phyloP scores from a whole-genome alignment of 2,888 invertebrate genomes.

The Pyrgus malvae region DNA sequence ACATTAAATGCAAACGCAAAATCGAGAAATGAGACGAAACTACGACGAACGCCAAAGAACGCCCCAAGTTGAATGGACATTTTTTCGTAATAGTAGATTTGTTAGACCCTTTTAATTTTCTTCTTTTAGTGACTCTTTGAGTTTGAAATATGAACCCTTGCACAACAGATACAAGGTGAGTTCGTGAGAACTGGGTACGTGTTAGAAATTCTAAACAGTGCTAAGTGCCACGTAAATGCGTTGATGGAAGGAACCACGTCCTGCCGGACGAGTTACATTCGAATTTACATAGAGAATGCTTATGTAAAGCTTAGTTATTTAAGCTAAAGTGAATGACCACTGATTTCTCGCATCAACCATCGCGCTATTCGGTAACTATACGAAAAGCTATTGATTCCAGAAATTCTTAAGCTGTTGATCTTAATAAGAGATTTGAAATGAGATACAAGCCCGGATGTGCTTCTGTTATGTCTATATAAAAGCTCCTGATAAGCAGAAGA shows the following conservation, averaged over 20 bases:
- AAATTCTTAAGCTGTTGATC: no score
- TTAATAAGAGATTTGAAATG: no score
- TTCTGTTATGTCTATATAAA: no score
- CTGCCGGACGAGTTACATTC: constrained; percentile 29
- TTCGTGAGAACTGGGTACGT: constrained; percentile 74
- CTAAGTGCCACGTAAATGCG: constrained; percentile 42
- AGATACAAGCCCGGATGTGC: no score
- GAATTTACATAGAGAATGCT: constrained; percentile 12
- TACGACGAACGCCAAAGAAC: no score
- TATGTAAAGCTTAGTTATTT: background rate
- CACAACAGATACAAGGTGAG: constrained; percentile 42
- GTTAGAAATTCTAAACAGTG: constrained; percentile 66
- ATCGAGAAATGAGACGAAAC: no score
- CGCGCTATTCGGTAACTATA: no score
- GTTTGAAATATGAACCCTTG: constrained; percentile 38
- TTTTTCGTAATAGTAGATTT: no score
- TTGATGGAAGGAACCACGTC: constrained; percentile 35
- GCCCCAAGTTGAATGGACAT: no score
- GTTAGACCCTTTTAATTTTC: background rate
- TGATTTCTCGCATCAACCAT: background rate
- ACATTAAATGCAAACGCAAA: no score
- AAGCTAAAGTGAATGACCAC: background rate
- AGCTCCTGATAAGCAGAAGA: no score
- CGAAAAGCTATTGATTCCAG: no score
- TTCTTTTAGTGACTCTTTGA: background rate